Evolutionary conservation across 92 coral and sea anemone genomes (phyloP), one percentile per base, ranked within the genome.

Genomic region (Isaurus tuberculatus): DNA sequence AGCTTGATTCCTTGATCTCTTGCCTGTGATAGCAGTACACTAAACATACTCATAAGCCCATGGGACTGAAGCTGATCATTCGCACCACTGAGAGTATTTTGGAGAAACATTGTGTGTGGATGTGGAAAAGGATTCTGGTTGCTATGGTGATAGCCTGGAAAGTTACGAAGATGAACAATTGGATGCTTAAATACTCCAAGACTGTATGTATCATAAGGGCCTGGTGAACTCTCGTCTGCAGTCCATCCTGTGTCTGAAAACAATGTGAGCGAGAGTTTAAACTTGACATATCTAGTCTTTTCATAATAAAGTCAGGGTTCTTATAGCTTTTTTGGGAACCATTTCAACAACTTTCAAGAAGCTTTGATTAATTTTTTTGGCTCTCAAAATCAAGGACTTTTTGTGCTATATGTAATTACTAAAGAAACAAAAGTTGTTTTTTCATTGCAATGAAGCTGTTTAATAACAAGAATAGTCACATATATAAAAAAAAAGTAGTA

Each of bases 21-120:
- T 8, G 97, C 99, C 75, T 87, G 88, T 8, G 99, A 88, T 67
- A 88, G 91, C 27, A 94, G 70, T 26, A 90, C 88, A 75, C 95
- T 92, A 79, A 96, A 96, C 98, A 96, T 96, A 69, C 91, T 81
- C 85, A 92, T 90, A 19, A 96, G 91, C 20, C 99, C 99, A 85
- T 90, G 94, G 44, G 90, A 86, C 26, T 88, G 87, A 53, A 90
- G 80, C 58, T 92, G 94, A 2, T 96, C 98, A 73, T 79, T 87
- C 15, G 92, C 83, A 60, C 83, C 85, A 72, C 86, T 90, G 74
- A 34, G 86, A 29, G 87, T 83, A 86, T 96, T 91, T 23, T 95
- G 79, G 11, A 94, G 90, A 72, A 96, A 86, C 86, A 96, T 78
- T 65, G 88, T 90, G 63, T 94, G 97, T 72, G 87, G 89, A 83